Evolutionary conservation across 2,113 vertebrate species (phyloP), one percentile per base, ranked within the genome.

Genomic region (Grammomys dolichurus): DNA sequence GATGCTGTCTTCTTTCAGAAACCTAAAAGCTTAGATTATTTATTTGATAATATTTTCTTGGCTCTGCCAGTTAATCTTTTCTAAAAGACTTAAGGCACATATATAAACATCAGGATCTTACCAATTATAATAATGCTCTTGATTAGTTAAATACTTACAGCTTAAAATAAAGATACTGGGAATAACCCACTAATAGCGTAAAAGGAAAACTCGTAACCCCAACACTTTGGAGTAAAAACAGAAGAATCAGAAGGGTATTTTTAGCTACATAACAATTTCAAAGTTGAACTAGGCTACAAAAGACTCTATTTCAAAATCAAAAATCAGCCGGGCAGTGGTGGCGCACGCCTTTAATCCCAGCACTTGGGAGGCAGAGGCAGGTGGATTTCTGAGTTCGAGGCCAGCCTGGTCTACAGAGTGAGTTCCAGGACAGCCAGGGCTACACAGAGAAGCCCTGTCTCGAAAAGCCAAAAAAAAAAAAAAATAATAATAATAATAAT

Each of bases 161-260:
- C 63, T 58, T 56, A 90, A 85, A 89, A 43, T 40, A 90, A 93
- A 88, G 51, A 51, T 40, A 94, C 58, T 40, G 36, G 24, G 75
- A 78, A 89, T 1, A 31, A 24, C 5, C 24, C 36, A 87, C n/a
- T 65, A 86, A 81, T 78, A 94, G 87, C 11, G n/a, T 40, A 33
- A 85, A 72, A 43, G n/a, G 26, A 43, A 69, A 48, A 43, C 28
- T 26, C 31, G 51, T n/a, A 14, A 22, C 33, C 33, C 33, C 54
- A 58, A 26, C 2, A 82, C 80, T 40, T 40, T 82, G 36, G 56
- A 24, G 12, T 60, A 13, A 60, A 82, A 58, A 56, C 51, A 56
- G 19, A 56, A 86, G 28, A 31, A 67, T 4, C 43, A 51, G 17
- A 48, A 69, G 19, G 31, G 46, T 28, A 69, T 87, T 48, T 65